A percentile compares a stretch with the other conserved stretches of the same genome.
Conservation (phyloP, 2,797 vertebrate species). For the Lycodopsis pacificus region DNA sequence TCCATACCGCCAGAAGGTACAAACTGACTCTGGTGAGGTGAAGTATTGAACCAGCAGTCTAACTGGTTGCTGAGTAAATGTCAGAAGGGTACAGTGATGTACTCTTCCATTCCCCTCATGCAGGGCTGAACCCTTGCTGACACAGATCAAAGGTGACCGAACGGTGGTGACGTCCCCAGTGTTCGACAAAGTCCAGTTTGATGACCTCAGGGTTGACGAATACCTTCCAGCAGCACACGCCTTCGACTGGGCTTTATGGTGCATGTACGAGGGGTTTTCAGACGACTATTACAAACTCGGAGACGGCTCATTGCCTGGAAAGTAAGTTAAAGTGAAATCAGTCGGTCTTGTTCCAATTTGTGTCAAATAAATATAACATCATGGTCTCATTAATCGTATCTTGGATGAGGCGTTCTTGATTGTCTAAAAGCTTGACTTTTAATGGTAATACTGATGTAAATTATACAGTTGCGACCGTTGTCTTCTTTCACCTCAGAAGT, state of each 20-base stretch:
- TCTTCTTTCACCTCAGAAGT: constrained; percentile 72
- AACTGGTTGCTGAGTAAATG: not conserved
- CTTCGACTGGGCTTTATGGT: constrained; percentile 88
- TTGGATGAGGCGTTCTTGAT: not conserved
- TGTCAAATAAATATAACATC: not conserved
- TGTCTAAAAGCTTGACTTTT: not conserved
- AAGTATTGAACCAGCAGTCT: not conserved
- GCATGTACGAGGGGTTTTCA: constrained; percentile 78
- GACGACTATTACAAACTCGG: constrained; percentile 75
- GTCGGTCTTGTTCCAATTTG: not conserved
- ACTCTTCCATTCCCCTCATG: not conserved
- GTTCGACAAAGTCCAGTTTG: constrained; percentile 83
- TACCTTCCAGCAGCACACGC: constrained; percentile 72
- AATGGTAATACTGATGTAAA: not conserved
- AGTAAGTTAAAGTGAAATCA: constrained; percentile 70
- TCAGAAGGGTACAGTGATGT: not conserved
- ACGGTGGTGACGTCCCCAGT: constrained; percentile 82
- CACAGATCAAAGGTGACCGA: constrained; percentile 82
- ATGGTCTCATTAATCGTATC: not conserved
- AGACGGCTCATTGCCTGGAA: constrained; percentile 82
- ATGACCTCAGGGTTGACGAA: constrained; percentile 72
- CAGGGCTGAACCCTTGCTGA: constrained; percentile 86
- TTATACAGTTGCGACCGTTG: not conserved
- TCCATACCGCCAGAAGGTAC: not conserved
- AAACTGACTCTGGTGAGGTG: not conserved